Percentiles rank a stretch among this genome's conserved stretches.
phyloP scores from a whole-genome alignment of 2,797 vertebrate genomes.

The Falco novaeseelandiae region DNA sequence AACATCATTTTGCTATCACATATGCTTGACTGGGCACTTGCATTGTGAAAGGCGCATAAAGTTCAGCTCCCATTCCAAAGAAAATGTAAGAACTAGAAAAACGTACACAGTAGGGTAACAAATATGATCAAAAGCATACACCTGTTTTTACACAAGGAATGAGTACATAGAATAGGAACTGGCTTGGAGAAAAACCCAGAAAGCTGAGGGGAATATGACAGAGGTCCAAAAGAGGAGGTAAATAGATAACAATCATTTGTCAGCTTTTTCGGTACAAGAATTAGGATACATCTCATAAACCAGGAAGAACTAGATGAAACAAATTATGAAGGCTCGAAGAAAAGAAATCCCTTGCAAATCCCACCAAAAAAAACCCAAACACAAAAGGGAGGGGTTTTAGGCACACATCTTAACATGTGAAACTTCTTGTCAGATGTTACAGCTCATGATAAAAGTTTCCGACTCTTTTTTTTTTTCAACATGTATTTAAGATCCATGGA shows the following conservation, averaged over 20 bases:
- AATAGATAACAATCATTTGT: background rate
- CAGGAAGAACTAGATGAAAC: background rate
- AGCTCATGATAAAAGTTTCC: background rate
- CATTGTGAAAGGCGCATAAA: background rate
- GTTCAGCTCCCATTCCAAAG: background rate
- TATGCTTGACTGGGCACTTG: background rate
- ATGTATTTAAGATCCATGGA: background rate
- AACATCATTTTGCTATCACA: background rate
- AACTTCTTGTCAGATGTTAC: background rate
- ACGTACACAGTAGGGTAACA: background rate
- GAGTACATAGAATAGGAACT: background rate
- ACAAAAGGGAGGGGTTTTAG: background rate
- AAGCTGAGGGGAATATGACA: background rate
- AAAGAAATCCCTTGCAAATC: background rate
- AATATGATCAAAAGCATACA: background rate
- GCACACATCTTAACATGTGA: background rate
- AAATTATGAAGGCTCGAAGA: background rate
- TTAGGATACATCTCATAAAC: background rate
- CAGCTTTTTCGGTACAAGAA: background rate
- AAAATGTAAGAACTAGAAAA: background rate
- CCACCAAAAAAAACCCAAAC: background rate
- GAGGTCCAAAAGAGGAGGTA: background rate
- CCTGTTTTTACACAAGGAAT: background rate
- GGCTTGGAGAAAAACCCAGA: background rate
- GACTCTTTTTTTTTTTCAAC: background rate